These are phyloP conservation scores for Carassius carassius DNA, from an alignment of 2,113 vertebrate species.

Conservation along the genomic window DNA sequence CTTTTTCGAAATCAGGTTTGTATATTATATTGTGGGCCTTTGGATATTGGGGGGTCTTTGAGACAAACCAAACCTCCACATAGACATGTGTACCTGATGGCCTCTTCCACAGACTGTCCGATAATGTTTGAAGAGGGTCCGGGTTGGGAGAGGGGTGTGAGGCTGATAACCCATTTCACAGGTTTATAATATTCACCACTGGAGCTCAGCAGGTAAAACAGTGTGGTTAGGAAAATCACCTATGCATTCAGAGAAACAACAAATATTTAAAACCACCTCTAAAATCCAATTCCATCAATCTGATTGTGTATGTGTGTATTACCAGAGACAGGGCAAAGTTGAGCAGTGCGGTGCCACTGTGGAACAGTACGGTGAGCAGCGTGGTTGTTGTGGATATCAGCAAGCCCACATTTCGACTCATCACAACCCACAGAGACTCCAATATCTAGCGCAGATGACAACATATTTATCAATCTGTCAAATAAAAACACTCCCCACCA, in stretches of 20 bases:
- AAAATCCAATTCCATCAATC: not conserved
- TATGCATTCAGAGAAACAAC: conserved; percentile 58
- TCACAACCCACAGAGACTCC: conserved; percentile 98
- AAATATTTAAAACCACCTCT: not conserved
- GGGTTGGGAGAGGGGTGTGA: conserved; percentile 95
- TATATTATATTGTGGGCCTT: too few species aligned
- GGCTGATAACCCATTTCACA: conserved; percentile 98
- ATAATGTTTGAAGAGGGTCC: conserved; percentile 95
- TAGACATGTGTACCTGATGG: conserved; percentile 81
- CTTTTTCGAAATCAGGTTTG: too few species aligned
- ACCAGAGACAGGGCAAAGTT: conserved; percentile 97
- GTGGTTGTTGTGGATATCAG: conserved; percentile 93
- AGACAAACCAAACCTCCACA: not conserved
- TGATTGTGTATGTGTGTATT: conserved; percentile 47
- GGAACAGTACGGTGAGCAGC: conserved; percentile 89
- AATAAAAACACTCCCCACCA: not conserved
- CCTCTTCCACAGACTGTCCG: conserved; percentile 96
- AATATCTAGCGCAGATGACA: conserved; percentile 79
- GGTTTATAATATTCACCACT: conserved; percentile 98
- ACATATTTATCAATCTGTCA: conserved; percentile 3
- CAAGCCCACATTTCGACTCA: conserved; percentile 95
- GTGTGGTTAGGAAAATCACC: conserved; percentile 97
- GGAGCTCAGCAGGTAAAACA: conserved; percentile 98
- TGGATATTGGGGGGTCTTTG: too few species aligned
- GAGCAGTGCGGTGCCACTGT: conserved; percentile 95